phyloP scores from a whole-genome alignment of 2,113 vertebrate species.

The Sigmodon hispidus region DNA sequence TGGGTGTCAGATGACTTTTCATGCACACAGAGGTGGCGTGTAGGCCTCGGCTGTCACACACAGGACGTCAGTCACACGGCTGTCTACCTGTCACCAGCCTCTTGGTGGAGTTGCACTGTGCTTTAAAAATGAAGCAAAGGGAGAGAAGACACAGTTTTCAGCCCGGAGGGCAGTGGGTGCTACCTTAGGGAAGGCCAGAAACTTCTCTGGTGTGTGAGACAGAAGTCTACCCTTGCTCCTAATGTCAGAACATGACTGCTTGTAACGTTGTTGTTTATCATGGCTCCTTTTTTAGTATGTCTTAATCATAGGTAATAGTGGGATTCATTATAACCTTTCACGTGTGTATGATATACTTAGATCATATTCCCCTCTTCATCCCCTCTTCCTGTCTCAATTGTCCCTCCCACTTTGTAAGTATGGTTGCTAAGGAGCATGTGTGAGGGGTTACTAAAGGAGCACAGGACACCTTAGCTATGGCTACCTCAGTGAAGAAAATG shows the following conservation, averaged over 20 bases:
- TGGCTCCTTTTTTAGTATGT: background rate
- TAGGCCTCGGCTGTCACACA: background rate
- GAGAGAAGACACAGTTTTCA: fast-evolving
- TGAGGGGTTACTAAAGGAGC: background rate
- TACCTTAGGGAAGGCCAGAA: background rate
- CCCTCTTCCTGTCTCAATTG: too few species aligned
- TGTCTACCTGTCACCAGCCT: background rate
- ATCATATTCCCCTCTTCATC: background rate
- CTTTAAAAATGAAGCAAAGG: background rate
- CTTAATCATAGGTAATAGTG: background rate
- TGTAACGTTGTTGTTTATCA: too few species aligned
- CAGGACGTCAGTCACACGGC: conserved; percentile 28
- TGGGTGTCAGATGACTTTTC: background rate
- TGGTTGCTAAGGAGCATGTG: too few species aligned
- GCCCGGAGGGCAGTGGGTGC: background rate
- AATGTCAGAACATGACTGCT: background rate
- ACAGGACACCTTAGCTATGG: background rate
- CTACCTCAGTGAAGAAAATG: background rate
- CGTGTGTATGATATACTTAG: background rate
- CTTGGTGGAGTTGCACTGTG: background rate
- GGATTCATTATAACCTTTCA: background rate
- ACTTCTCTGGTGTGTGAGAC: fast-evolving
- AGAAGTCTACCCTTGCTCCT: too few species aligned
- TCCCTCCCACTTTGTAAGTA: background rate
- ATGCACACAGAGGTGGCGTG: background rate